These are phyloP conservation scores for Neotoxoptera formosana DNA, from an alignment of 1,140 invertebrate genomes.

Conservation along the genomic window DNA sequence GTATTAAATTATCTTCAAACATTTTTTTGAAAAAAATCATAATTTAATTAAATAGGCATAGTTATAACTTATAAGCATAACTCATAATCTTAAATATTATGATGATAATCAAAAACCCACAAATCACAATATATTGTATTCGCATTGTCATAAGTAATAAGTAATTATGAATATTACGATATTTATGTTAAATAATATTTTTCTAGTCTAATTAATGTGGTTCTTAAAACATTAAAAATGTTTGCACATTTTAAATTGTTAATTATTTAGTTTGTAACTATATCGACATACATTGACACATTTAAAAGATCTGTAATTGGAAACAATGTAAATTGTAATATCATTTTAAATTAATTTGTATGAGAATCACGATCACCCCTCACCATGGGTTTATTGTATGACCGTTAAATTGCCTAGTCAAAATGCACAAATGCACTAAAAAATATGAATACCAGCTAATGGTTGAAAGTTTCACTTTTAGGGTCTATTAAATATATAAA, in stretches of 20 bases:
- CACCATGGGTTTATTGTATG: background rate
- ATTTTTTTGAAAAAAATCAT: background rate
- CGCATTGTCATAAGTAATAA: no score
- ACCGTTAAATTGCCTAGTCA: background rate
- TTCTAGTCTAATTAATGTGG: constrained; percentile 28
- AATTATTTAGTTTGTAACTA: background rate
- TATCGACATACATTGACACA: background rate
- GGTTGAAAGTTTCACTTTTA: background rate
- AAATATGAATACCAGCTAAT: background rate
- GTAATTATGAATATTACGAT: background rate
- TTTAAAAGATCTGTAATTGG: background rate
- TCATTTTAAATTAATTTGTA: background rate
- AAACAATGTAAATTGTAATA: background rate
- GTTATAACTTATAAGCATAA: background rate
- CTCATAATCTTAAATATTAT: background rate
- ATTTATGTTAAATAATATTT: background rate
- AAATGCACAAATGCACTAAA: background rate
- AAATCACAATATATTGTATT: no score
- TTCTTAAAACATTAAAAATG: background rate
- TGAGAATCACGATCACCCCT: background rate
- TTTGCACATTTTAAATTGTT: background rate
- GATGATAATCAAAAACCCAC: no score
- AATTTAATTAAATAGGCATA: background rate
- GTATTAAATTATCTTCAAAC: background rate
- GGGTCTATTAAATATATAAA: background rate